Evolutionary conservation across 1,140 invertebrate genomes (phyloP).

Genomic region (Colletes latitarsis): DNA sequence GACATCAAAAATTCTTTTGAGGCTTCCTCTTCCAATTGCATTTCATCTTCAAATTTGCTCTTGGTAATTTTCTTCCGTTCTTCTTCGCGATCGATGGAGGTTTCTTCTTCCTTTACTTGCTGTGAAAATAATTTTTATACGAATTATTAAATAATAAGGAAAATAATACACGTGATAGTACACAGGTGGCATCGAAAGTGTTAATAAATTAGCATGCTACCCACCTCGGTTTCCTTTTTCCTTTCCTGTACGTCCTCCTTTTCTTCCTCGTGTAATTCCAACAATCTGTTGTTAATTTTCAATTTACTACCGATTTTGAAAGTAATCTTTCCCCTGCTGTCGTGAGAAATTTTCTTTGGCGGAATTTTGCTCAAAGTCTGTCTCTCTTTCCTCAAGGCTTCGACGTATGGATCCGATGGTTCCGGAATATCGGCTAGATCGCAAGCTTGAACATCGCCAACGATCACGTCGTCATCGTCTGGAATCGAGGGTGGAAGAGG

Average conservation of each 20-base stretch:
- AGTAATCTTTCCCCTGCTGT: constrained; percentile 77
- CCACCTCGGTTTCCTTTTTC: constrained; percentile 27
- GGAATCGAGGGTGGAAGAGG: constrained; percentile 66
- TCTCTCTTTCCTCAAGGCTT: constrained; percentile 76
- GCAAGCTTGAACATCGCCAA: constrained; percentile 73
- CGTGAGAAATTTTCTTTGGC: constrained; percentile 76
- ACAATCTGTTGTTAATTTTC: constrained; percentile 75
- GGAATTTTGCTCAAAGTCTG: constrained; percentile 76
- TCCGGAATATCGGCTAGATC: constrained; percentile 74
- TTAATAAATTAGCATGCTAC: background rate
- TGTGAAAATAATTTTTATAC: background rate
- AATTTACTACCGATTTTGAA: constrained; percentile 78
- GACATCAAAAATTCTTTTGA: background rate
- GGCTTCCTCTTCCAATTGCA: background rate
- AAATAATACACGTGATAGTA: too few relatives aligned
- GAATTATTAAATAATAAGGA: background rate
- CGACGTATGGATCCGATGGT: constrained; percentile 75
- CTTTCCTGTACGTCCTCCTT: constrained; percentile 7
- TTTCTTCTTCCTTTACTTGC: constrained; percentile 29
- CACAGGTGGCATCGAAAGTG: too few relatives aligned
- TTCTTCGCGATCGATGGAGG: constrained; percentile 30
- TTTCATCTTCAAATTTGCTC: constrained; percentile 26
- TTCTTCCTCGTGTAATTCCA: constrained; percentile 67
- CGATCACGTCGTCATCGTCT: constrained; percentile 72
- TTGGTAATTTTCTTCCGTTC: constrained; percentile 38